Evolutionary conservation across 2,797 vertebrate species (phyloP).

Genomic region (Epinephelus awoara): DNA sequence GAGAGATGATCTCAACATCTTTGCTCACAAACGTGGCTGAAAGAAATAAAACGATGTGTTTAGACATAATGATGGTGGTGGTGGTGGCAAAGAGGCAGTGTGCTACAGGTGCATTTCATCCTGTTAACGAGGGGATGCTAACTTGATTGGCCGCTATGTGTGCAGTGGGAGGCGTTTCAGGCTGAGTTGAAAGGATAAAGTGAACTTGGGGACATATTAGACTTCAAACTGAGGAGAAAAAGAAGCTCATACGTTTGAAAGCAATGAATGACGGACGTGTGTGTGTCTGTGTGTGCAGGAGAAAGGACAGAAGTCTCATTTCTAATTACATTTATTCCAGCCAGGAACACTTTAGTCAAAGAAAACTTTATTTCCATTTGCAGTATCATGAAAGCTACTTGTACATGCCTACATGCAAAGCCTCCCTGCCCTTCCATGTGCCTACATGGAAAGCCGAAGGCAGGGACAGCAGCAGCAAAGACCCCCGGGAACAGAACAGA

Average conservation of each 20-base stretch:
- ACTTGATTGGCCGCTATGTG: neutral
- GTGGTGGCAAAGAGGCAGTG: neutral
- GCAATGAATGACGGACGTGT: neutral
- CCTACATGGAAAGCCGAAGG: no score
- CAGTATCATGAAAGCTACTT: no score
- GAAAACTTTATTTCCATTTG: no score
- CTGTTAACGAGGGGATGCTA: neutral
- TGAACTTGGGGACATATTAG: neutral
- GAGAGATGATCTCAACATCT: slow-evolving; percentile 14
- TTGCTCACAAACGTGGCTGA: slow-evolving; percentile 11
- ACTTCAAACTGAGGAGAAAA: neutral
- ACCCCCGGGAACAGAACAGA: no score
- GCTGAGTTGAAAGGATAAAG: neutral
- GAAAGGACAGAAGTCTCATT: neutral
- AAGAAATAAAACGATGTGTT: slow-evolving; percentile 8
- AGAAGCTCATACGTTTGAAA: neutral
- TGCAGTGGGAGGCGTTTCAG: neutral
- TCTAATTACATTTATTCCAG: no score
- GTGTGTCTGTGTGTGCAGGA: no score
- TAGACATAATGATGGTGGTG: neutral
- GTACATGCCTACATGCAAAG: no score
- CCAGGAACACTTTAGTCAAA: no score
- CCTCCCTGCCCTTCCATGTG: no score
- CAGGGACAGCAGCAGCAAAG: no score
- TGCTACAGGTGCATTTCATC: slow-evolving; percentile 14